phyloP scores from a whole-genome alignment of 37 sponge, comb jelly and placozoan species.

The Spongilla lacustris region DNA sequence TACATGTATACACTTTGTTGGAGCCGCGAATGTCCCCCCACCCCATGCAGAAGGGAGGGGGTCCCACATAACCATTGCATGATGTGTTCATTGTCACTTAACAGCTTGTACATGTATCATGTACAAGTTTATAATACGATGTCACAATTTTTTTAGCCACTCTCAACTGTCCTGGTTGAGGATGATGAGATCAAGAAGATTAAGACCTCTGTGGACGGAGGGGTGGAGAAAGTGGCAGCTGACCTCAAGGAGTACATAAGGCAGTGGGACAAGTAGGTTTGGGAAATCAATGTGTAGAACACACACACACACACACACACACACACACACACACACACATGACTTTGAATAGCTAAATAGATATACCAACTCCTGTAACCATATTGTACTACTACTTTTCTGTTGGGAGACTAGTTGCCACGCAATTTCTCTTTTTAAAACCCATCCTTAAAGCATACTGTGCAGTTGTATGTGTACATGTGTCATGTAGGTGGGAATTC shows the following conservation, averaged over 20 bases:
- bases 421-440: no score
- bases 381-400: no score
- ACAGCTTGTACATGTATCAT: not conserved
- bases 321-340: not conserved
- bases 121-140: not conserved
- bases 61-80: not conserved
- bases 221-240: constrained; percentile 69
- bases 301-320: not conserved
- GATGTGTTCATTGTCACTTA: no score
- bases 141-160: constrained; percentile 53
- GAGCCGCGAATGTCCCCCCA: no score
- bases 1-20: no score
- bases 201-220: constrained; percentile 58
- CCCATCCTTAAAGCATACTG: not conserved
- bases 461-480: not conserved
- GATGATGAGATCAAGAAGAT: constrained; percentile 96
- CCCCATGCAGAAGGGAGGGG: no score
- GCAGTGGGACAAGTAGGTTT: constrained; percentile 73
- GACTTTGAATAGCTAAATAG: no score
- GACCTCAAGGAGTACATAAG: constrained; percentile 61
- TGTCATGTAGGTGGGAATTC: not conserved
- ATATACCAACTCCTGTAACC: no score
- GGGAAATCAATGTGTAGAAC: no score
- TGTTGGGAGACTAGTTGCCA: no score
- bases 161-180: constrained; percentile 72